Percentiles rank a stretch among this genome's conserved stretches.
These are phyloP conservation scores for Alethe diademata DNA, from an alignment of 2,113 vertebrate species.

Conservation along the genomic window DNA sequence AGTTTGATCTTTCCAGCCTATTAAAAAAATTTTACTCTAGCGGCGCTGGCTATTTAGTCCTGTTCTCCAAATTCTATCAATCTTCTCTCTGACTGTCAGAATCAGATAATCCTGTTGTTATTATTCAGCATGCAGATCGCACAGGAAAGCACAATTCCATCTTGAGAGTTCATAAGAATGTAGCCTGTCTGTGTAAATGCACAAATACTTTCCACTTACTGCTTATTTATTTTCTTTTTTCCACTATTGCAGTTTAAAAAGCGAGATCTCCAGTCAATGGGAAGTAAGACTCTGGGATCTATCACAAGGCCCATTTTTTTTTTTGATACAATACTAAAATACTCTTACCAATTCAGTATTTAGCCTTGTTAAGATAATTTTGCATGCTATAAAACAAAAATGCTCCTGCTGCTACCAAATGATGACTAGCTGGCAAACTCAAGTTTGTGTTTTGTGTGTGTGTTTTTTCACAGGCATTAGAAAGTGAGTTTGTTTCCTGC, in stretches of 20 bases:
- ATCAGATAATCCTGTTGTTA: background rate
- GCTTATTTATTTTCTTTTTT: background rate
- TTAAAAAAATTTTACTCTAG: background rate
- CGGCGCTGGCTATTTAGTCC: background rate
- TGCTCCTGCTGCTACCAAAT: background rate
- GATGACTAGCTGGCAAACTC: background rate
- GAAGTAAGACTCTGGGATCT: background rate
- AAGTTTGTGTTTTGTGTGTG: background rate
- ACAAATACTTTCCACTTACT: background rate
- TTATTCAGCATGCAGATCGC: background rate
- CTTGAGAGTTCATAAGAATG: background rate
- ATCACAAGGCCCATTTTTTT: background rate
- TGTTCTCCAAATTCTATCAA: background rate
- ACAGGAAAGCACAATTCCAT: background rate
- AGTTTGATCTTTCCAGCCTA: background rate
- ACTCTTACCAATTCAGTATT: background rate
- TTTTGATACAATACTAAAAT: background rate
- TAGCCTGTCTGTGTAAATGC: background rate
- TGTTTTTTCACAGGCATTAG: conserved; percentile 82
- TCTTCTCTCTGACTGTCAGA: background rate
- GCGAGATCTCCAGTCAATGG: background rate
- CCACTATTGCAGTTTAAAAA: background rate
- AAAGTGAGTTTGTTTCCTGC: conserved; percentile 99
- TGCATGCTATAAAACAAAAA: background rate
- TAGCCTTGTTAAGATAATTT: background rate